Base-by-base conservation (phyloP, 1,140 invertebrate genomes). In the Neotoxoptera formosana region DNA sequence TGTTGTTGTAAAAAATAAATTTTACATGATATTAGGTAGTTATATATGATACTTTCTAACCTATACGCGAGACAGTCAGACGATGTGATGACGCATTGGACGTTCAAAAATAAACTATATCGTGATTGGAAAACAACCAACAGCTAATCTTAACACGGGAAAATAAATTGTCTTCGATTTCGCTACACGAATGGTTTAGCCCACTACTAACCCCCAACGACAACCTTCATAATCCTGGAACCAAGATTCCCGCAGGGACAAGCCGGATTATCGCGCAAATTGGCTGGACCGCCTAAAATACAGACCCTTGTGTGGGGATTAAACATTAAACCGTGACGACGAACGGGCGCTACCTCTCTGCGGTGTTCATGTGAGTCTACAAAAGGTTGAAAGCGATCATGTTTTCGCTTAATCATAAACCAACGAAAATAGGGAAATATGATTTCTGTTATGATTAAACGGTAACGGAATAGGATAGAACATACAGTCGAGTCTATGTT, bases 151-250 rank as follows among this genome's bases (percentile, higher is more conserved):
- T 48, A 48, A 23, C 45, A 51, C 36, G 4, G 34, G 17, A 92
- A 92, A 92, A 92, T 92, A 51, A 92, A 83, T 92, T 84, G 76
- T 92, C 45, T 92, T 92, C 76, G 67, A 81, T 84, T 84, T 92
- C 47, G 76, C 34, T 36, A 51, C 76, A 84, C 56, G 23, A 84
- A 84, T 36, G 76, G 67, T 81, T 83, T 84, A 92, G 48, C 56
- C 20, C 21, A n/a, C 45, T 17, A 9, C 47, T 92, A 83, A 92
- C 41, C 91, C 76, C 76, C 23, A 9, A 45, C 47, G 45, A 92
- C 91, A 51, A 93, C 91, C 91, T 93, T 93, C 91, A 93, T 93
- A 93, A 93, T 93, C 81, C 91, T 56, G 36, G 48, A 56, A 93
- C 91, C 47, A 86, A 84, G 91, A 93, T 56, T 93, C 48, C 48